A percentile compares a stretch with the other conserved stretches of the same genome.
Evolutionary conservation across 2,888 invertebrate genomes (phyloP).

Genomic region (Eugnorisma glareosa): DNA sequence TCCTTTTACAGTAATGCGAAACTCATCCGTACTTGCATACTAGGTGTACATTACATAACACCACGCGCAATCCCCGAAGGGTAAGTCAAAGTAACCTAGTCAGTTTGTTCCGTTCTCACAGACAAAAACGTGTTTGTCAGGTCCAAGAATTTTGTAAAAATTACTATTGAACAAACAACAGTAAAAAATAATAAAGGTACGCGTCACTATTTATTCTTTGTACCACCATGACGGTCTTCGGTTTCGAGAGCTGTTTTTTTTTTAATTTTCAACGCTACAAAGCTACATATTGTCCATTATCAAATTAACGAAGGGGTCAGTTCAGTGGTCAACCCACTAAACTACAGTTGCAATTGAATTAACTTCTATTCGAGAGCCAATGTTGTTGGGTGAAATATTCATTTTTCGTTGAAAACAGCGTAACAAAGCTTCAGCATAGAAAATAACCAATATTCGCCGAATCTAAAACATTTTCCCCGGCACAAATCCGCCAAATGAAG

Average conservation of each 20-base stretch:
- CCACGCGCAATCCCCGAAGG: no score
- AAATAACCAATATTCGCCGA: constrained; percentile 19
- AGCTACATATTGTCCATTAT: neutral
- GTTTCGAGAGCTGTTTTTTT: neutral
- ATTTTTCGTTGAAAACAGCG: constrained; percentile 10
- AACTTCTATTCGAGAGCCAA: neutral
- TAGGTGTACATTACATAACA: no score
- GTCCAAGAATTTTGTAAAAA: no score
- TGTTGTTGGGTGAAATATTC: constrained; percentile 17
- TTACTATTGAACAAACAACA: no score
- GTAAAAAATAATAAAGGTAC: neutral
- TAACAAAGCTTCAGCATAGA: constrained; percentile 1
- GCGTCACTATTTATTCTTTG: neutral
- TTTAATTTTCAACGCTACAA: neutral
- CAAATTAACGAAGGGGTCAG: neutral
- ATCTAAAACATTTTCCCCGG: constrained; percentile 34
- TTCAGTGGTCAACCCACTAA: neutral
- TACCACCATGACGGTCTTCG: neutral
- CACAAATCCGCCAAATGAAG: constrained; percentile 45
- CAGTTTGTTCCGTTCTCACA: no score
- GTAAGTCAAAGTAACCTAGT: no score
- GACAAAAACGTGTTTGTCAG: neutral
- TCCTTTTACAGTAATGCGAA: neutral
- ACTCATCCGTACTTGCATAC: neutral
- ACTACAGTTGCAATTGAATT: neutral